These are phyloP conservation scores for Hyperoplus immaculatus DNA, from an alignment of 2,797 vertebrate species.

Conservation along the genomic window DNA sequence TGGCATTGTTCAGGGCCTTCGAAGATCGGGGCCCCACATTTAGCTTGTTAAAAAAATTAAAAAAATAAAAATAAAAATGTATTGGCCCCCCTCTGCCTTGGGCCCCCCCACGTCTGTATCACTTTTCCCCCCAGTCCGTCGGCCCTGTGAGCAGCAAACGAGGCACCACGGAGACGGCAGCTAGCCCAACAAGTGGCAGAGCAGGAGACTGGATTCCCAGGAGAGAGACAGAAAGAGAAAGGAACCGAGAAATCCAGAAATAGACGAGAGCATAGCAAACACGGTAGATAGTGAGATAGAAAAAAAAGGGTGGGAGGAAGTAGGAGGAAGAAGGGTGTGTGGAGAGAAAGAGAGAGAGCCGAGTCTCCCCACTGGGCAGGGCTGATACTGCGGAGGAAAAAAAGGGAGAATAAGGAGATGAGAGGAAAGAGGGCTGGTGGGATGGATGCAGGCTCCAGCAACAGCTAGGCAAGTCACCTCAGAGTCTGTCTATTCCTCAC, in stretches of 20 bases:
- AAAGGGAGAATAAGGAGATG: conserved; percentile 55
- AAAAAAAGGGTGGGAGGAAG: conserved; percentile 19
- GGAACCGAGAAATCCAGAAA: conserved; percentile 62
- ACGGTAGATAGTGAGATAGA: conserved; percentile 40
- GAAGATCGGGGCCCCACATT: too few relatives aligned
- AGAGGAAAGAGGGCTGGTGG: conserved; percentile 28
- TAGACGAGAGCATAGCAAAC: conserved; percentile 54
- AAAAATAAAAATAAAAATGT: too few relatives aligned
- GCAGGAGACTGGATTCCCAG: conserved; percentile 40
- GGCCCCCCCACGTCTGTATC: too few relatives aligned
- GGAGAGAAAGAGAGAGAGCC: conserved; percentile 26
- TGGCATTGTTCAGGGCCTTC: too few relatives aligned
- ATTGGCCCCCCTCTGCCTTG: too few relatives aligned
- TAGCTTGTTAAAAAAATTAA: too few relatives aligned
- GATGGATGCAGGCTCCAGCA: conserved; percentile 41
- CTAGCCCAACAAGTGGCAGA: conserved; percentile 59
- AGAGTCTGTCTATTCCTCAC: conserved; percentile 13
- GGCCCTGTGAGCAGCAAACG: background rate
- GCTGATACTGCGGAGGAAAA: conserved; percentile 67
- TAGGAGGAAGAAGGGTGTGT: background rate
- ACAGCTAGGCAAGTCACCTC: conserved; percentile 42
- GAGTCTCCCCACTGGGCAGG: conserved; percentile 58
- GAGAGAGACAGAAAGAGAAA: conserved; percentile 38
- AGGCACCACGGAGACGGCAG: conserved; percentile 38
- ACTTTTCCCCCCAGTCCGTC: too few relatives aligned